Evolutionary conservation across 2,797 vertebrate genomes (phyloP), one percentile per base, ranked within the genome.

Genomic region (Spatula clypeata): DNA sequence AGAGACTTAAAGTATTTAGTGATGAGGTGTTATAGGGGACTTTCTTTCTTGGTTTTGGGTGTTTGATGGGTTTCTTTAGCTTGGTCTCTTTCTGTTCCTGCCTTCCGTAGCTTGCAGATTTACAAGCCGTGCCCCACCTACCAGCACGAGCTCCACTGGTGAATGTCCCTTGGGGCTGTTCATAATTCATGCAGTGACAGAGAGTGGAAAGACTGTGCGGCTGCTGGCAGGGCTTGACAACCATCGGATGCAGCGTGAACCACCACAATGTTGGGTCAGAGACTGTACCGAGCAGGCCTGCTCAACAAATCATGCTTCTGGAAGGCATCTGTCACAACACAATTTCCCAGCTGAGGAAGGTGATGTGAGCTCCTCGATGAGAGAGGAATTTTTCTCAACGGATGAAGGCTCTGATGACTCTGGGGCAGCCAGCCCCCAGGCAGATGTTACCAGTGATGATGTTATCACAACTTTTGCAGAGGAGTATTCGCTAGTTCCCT

Each of bases 101-200:
- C 74, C 14, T 57, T 74, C 44, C 45, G 34, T 79, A 97, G 96
- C 94, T 38, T 94, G 96, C 88, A 93, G 32, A 40, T 97, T 90
- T 9, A 95, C 51, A 53, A 94, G 82, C 13, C 29, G 24, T 27
- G 64, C 93, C 18, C 90, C 94, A 7, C 38, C 60, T 65, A 6
- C 9, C 38, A 40, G 58, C 1, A 5, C 0, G 0, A 6, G 8
- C 20, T 12, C 20, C 13, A 13, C 2, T 2, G 21, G 18, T 32
- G 57, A 88, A 70, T 12, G 23, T 18, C 73, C 26, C n/a, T n/a
- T 20, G 12, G 31, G 36, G 11, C 6, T n/a, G 9, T 61, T 70
- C 60, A 11, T 9, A 40, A 27, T 27, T 34, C 6, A 32, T 29
- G 36, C 38, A 3, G 23, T 4, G 1, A 51, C 8, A 6, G 83